Evolutionary conservation across 2,888 invertebrate species (phyloP), one percentile per base, ranked within the genome.

Genomic region (Caradrina kadenii): DNA sequence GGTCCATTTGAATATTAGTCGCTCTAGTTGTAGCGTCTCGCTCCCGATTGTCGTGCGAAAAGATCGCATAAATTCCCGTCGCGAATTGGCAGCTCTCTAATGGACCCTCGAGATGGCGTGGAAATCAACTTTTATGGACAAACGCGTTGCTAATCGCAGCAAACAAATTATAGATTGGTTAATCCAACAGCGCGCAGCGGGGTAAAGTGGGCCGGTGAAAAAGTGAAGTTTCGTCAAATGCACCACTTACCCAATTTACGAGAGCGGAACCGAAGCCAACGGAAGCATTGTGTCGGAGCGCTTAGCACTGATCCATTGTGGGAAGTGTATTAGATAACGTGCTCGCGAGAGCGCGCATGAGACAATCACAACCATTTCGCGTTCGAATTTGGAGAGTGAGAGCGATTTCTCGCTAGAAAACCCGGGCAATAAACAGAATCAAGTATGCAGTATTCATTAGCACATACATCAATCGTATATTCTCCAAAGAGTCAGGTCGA

Each of bases 211-310:
- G 87, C 77, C 92, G 87, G 90, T 88, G 92, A 90, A 95, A 94
- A 94, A 94, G 95, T 93, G 94, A 94, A 94, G 93, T 93, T 94
- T 95, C 92, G 91, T 91, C 92, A 92, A 94, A 93, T 93, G 93
- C 93, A 93, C 93, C 92, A 94, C 92, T 95, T 95, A 95, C 93
- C 93, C 88, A 93, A 93, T 93, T 94, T 93, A 93, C 89, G 94
- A 94, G 94, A 96, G 95, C 95, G 95, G 94, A 96, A 96, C 95
- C 89, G 89, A 90, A 89, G 91, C 86, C 89, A 88, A 86, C 92
- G 91, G 93, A 92, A 93, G 93, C 93, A 91, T 93, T 92, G 93
- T 92, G 90, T 87, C 82, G 85, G 88, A 87, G 90, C 88, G 88
- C 86, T 88, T 87, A 86, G 83, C 83, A 83, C 84, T 87, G 90